phyloP scores from a whole-genome alignment of 2,797 vertebrate genomes.

The Ciconia nigra region DNA sequence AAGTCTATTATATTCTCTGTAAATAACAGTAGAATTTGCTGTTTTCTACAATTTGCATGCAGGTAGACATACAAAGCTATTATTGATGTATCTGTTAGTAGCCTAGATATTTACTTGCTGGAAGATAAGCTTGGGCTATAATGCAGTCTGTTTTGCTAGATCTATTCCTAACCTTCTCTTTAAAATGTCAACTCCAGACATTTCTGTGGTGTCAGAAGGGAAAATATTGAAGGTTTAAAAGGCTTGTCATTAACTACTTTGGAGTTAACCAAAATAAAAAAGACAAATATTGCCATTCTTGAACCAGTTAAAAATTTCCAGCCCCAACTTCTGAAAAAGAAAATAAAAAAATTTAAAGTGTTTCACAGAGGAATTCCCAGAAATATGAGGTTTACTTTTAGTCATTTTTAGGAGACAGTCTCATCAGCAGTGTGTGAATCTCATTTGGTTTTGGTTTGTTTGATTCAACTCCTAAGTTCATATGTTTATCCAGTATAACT shows the following conservation, averaged over 20 bases:
- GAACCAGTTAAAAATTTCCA: not conserved
- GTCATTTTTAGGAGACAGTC: not conserved
- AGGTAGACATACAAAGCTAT: not conserved
- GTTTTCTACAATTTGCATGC: not conserved
- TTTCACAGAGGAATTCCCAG: not conserved
- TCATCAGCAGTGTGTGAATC: not conserved
- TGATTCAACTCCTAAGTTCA: not conserved
- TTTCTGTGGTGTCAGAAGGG: conserved; percentile 7
- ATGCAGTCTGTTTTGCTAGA: conserved; percentile 2
- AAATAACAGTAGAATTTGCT: not conserved
- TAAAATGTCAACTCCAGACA: conserved; percentile 42
- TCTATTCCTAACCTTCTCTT: conserved; percentile 2
- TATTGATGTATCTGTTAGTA: not conserved
- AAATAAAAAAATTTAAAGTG: not conserved
- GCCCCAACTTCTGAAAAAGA: not conserved
- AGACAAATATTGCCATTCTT: not conserved
- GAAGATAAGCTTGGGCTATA: not conserved
- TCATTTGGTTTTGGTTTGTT: not conserved
- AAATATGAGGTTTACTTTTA: not conserved
- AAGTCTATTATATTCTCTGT: not conserved
- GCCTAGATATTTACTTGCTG: conserved; percentile 14
- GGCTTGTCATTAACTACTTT: not conserved
- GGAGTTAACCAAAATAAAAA: not conserved
- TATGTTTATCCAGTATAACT: not conserved
- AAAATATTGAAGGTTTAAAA: conserved; percentile 44